Evolutionary conservation across 2,888 invertebrate genomes (phyloP).

Genomic region (Torymus texanus): DNA sequence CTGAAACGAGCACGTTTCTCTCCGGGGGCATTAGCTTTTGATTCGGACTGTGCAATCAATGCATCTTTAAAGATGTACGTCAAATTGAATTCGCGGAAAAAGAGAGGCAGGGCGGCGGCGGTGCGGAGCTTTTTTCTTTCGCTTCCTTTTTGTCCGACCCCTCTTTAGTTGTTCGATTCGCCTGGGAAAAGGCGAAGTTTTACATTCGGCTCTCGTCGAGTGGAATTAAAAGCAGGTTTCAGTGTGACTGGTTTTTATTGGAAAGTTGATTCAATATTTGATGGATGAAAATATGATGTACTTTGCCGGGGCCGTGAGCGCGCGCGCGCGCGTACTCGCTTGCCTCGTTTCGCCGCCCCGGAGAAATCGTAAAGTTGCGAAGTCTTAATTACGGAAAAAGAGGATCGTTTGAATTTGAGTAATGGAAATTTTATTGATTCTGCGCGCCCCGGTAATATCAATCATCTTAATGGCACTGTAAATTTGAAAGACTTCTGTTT

Average conservation of each 20-base stretch:
- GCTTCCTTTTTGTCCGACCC: constrained; percentile 37
- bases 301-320: constrained; percentile 9
- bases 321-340: neutral
- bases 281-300: constrained; percentile 54
- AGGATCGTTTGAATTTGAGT: constrained; percentile 47
- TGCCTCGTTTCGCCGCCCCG: constrained; percentile 20
- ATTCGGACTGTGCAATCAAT: constrained; percentile 49
- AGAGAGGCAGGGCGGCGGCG: constrained; percentile 8
- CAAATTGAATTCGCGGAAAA: constrained; percentile 51
- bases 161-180: constrained; percentile 49
- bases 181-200: constrained; percentile 52
- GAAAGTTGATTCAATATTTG: constrained; percentile 56
- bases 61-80: constrained; percentile 52
- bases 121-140: constrained; percentile 22
- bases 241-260: constrained; percentile 52
- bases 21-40: constrained; percentile 21
- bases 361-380: constrained; percentile 43
- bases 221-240: constrained; percentile 55
- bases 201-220: constrained; percentile 40
- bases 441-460: neutral
- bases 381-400: constrained; percentile 50
- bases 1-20: neutral
- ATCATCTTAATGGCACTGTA: constrained; percentile 30
- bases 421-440: constrained; percentile 51
- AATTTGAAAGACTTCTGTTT: constrained; percentile 10